phyloP scores from a whole-genome alignment of 1,140 invertebrate genomes.

The Brachionus koreanus region DNA sequence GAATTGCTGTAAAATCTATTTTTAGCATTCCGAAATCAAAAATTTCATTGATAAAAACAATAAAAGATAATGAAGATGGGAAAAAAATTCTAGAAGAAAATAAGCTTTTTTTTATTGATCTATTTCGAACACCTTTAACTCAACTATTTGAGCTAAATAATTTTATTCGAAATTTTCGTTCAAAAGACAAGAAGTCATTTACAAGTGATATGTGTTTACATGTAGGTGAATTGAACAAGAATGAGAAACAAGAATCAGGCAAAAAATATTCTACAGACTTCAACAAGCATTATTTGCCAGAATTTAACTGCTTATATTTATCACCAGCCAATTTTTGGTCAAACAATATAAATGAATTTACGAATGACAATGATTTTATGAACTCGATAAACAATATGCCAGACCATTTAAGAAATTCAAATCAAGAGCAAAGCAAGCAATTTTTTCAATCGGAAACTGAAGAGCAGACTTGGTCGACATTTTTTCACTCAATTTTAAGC shows the following conservation, averaged over 20 bases:
- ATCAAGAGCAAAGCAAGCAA: not conserved
- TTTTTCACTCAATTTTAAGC: not conserved
- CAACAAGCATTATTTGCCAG: slow-evolving; percentile 63
- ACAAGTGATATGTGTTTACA: not conserved
- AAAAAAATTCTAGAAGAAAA: not conserved
- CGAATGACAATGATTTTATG: slow-evolving; percentile 47
- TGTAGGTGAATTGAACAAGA: slow-evolving; percentile 1
- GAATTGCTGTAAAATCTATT: slow-evolving; percentile 30
- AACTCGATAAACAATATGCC: not conserved
- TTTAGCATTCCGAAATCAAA: slow-evolving; percentile 22
- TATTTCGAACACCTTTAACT: slow-evolving; percentile 12
- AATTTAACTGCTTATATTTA: slow-evolving; percentile 83
- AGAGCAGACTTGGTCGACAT: slow-evolving; percentile 1
- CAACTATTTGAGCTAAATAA: slow-evolving; percentile 16
- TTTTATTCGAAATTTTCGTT: slow-evolving; percentile 24
- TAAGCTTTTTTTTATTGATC: slow-evolving; percentile 20
- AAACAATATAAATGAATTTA: slow-evolving; percentile 62
- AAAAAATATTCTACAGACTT: slow-evolving; percentile 18
- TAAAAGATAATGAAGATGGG: not conserved
- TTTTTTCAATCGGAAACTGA: not conserved
- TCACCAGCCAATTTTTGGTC: slow-evolving; percentile 91
- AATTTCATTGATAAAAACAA: not conserved
- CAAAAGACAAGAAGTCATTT: slow-evolving; percentile 11
- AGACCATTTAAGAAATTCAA: not conserved
- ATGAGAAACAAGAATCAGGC: not conserved